Evolutionary conservation across 2,888 invertebrate genomes (phyloP), one percentile per base, ranked within the genome.

Genomic region (Lottia gigantea): DNA sequence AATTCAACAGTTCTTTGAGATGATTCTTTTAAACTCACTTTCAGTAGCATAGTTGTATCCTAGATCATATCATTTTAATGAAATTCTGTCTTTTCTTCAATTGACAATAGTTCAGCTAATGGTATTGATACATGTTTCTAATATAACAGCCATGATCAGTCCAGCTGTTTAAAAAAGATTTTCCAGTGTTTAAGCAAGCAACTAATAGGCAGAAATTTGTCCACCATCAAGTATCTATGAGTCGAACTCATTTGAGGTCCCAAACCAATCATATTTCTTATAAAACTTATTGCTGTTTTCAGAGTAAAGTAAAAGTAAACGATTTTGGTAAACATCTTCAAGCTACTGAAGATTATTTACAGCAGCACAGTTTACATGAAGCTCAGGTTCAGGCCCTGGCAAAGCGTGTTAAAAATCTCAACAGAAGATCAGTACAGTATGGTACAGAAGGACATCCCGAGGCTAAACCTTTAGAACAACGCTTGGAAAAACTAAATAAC

Each of bases 291-390:
- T 66, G 71, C 12, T 66, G 12, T 62, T 72, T 76, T 45, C 79
- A 93, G 93, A 88, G 91, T 0, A 92, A 92, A 79, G 92, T 94
- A 88, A 92, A 92, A 74, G 95, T 95, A 0, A 94, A 93, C 68
- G 97, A 97, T 86, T 94, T 95, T 4, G 98, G 97, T 0, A 94
- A 96, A 0, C 98, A 99, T 90, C 90, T 98, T 67, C 91, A 96
- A 74, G 98, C 95, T 49, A 97, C 97, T 12, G 98, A 98, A 88
- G 97, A 98, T 77, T 90, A 97, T 62, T 90, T 98, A 70, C 97
- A 98, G 82, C 96, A 96, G 74, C 97, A 98, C 89, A 94, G 94
- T 19, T 90, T 99, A 64, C 94, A 95, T 82, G 98, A 98, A 87
- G 90, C 97, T 73, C 95, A 96, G 89, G 93, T 97, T 0, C 94